Percentiles rank a stretch among this genome's conserved stretches.
Evolutionary conservation across 2,113 vertebrate species (phyloP).

Genomic region (Rhabdornis inornatus): DNA sequence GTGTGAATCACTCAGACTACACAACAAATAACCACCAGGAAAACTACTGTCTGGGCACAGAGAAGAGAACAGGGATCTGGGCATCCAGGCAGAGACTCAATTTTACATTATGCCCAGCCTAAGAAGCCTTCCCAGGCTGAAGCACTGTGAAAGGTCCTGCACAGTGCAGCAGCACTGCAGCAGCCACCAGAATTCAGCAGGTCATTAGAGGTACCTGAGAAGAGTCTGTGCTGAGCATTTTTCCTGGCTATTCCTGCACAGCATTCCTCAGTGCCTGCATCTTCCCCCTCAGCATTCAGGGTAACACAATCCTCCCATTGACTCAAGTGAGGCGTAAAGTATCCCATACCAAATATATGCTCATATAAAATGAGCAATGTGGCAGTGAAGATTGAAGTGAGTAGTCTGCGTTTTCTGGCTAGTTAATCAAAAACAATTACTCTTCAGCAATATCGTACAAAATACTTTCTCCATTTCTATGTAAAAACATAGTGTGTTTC

Average conservation of each 20-base stretch:
- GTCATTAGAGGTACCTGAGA: not conserved
- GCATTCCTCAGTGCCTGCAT: not conserved
- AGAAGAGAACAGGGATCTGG: not conserved
- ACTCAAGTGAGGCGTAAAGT: not conserved
- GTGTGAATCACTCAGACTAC: not conserved
- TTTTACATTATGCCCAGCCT: not conserved
- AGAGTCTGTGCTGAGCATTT: rapidly evolving
- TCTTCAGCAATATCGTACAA: not conserved
- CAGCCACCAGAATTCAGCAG: not conserved
- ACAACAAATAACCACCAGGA: not conserved
- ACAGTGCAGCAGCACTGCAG: not conserved
- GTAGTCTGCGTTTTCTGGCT: not conserved
- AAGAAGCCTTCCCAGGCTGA: not conserved
- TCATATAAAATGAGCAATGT: not conserved
- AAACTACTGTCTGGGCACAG: not conserved
- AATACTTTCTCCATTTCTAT: not conserved
- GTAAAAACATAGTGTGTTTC: not conserved
- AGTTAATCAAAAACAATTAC: not conserved
- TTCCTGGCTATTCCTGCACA: not conserved
- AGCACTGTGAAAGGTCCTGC: not conserved
- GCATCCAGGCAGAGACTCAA: not conserved
- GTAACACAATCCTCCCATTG: not conserved
- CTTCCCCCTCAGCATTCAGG: not conserved
- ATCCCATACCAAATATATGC: not conserved
- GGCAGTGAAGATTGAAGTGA: not conserved